Conservation (phyloP, 1,140 invertebrate species). For the Teleogryllus occipitalis region DNA sequence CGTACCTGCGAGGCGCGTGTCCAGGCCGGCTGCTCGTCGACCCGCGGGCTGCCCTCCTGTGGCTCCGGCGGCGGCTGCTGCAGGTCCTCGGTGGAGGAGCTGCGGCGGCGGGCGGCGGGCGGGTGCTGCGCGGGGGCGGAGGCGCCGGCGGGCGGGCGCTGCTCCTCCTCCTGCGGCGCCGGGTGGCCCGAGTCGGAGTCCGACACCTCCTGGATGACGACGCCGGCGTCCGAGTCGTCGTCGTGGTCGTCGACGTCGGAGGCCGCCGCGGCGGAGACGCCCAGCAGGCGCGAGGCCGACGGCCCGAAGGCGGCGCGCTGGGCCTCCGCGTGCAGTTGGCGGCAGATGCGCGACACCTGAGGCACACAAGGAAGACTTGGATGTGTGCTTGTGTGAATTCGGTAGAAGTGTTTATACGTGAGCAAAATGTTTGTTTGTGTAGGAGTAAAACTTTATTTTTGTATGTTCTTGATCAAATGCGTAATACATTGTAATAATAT, state of each 20-base stretch:
- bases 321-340: slow-evolving; percentile 34
- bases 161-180: neutral
- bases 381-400: no score
- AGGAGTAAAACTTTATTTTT: no score
- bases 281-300: no score
- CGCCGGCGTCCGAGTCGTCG: neutral
- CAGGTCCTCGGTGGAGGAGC: slow-evolving; percentile 42
- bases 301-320: neutral
- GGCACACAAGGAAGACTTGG: slow-evolving; percentile 23
- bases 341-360: slow-evolving; percentile 36
- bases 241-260: neutral
- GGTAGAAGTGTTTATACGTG: no score
- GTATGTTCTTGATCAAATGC: no score
- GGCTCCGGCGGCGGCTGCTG: slow-evolving; percentile 32
- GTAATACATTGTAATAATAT: no score
- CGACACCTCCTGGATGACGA: neutral
- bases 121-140: neutral
- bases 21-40: neutral
- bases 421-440: no score
- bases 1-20: neutral
- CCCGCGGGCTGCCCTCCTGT: slow-evolving; percentile 42
- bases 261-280: no score
- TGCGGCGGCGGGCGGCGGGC: slow-evolving; percentile 27
- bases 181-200: neutral
- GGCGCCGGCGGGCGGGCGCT: no score